phyloP scores from a whole-genome alignment of 1,140 invertebrate genomes.

The Meloidogyne floridensis region DNA sequence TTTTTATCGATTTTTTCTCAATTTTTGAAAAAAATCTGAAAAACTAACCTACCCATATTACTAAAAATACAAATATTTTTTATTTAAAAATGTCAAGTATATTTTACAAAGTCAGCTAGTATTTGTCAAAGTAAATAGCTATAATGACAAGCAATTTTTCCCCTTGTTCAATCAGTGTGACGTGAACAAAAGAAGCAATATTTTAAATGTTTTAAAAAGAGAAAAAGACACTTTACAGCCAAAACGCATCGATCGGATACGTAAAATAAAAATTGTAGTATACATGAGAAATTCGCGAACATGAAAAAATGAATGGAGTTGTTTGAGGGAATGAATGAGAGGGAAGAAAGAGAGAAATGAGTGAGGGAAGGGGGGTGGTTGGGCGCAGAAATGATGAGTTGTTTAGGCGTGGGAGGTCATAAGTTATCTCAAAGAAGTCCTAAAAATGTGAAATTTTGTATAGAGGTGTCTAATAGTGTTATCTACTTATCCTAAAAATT shows the following conservation, averaged over 20 bases:
- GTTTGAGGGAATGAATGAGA: neutral
- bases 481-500: neutral
- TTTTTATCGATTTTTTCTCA: too few species aligned
- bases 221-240: constrained; percentile 6
- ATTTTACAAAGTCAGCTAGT: neutral
- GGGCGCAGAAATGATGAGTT: neutral
- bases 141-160: neutral
- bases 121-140: neutral
- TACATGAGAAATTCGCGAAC: constrained; percentile 2
- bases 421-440: neutral
- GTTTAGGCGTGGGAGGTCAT: neutral
- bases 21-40: too few species aligned
- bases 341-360: neutral
- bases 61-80: too few species aligned
- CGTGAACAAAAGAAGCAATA: neutral
- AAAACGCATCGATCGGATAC: neutral
- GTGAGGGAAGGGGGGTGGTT: too few species aligned
- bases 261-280: constrained; percentile 5
- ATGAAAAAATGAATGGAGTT: neutral
- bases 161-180: neutral
- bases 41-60: too few species aligned
- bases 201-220: neutral
- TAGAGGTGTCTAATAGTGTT: neutral
- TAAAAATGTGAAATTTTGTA: neutral
- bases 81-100: too few species aligned